Conservation (phyloP, 2,888 invertebrate species). For the Bedellia somnulentella region DNA sequence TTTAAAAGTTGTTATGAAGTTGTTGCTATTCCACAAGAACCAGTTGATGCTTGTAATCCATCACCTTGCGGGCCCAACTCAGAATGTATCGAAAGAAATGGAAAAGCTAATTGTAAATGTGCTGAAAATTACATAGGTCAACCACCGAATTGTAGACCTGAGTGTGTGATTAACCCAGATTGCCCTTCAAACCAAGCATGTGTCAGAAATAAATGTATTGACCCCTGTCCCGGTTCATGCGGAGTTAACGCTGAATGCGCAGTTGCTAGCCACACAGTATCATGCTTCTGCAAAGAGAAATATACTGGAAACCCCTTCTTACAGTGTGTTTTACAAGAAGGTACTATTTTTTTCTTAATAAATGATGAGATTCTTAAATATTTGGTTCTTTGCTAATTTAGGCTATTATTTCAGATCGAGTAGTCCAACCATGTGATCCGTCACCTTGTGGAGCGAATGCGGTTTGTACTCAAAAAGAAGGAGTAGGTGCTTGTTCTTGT, state of each 20-base stretch:
- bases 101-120: conserved; percentile 75
- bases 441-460: conserved; percentile 88
- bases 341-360: conserved; percentile 18
- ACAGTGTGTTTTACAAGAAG: conserved; percentile 67
- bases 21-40: conserved; percentile 26
- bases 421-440: conserved; percentile 76
- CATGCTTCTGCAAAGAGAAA: conserved; percentile 75
- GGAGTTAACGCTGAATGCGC: conserved; percentile 79
- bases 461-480: conserved; percentile 73
- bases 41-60: conserved; percentile 67
- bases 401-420: conserved; percentile 46
- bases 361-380: not conserved
- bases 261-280: conserved; percentile 78
- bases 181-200: conserved; percentile 78
- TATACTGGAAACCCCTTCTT: conserved; percentile 83
- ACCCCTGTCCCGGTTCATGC: conserved; percentile 83
- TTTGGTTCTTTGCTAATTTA: no score
- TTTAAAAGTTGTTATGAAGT: conserved; percentile 72
- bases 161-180: conserved; percentile 81
- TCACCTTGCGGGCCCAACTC: conserved; percentile 84
- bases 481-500: conserved; percentile 79
- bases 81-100: conserved; percentile 67
- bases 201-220: conserved; percentile 76
- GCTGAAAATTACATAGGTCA: conserved; percentile 74
- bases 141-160: conserved; percentile 81